A percentile compares a stretch with the other conserved stretches of the same genome.
phyloP scores from a whole-genome alignment of 1,140 invertebrate genomes.

The Aphelenchoides avenae region DNA sequence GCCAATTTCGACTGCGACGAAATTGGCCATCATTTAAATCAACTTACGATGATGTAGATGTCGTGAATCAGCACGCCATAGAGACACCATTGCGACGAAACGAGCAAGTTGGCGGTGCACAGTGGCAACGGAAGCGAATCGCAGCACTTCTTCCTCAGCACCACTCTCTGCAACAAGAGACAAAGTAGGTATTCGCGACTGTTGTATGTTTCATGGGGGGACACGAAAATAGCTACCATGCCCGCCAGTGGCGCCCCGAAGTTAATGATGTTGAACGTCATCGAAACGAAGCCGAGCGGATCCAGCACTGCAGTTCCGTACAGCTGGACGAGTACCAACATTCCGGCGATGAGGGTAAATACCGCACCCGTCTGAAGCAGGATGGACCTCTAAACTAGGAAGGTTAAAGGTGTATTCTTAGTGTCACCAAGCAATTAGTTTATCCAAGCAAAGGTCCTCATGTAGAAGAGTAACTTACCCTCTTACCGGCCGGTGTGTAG shows the following conservation, averaged over 20 bases:
- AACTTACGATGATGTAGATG: slow-evolving; percentile 53
- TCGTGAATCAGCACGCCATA: slow-evolving; percentile 52
- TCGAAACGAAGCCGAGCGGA: slow-evolving; percentile 45
- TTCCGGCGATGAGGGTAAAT: slow-evolving; percentile 18
- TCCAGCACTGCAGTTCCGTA: slow-evolving; percentile 32
- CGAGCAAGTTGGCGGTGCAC: slow-evolving; percentile 54
- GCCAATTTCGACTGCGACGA: neutral
- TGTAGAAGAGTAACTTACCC: no score
- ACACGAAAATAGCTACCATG: slow-evolving; percentile 20
- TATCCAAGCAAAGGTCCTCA: no score
- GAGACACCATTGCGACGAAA: slow-evolving; percentile 57
- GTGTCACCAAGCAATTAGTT: no score
- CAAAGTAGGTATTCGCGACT: neutral
- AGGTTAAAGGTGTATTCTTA: no score
- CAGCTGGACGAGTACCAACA: slow-evolving; percentile 43
- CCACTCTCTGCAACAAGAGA: slow-evolving; percentile 32
- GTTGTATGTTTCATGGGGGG: neutral
- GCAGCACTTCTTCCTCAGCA: slow-evolving; percentile 42
- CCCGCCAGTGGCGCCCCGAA: slow-evolving; percentile 58
- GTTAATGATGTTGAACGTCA: slow-evolving; percentile 58
- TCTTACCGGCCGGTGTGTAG: slow-evolving; percentile 41
- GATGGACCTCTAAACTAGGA: slow-evolving; percentile 21
- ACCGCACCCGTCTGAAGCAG: slow-evolving; percentile 30
- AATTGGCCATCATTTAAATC: neutral
- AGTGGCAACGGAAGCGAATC: slow-evolving; percentile 54